Percentiles rank a stretch among this genome's conserved stretches.
These are phyloP conservation scores for Oithona nana DNA, from an alignment of 2,888 invertebrate species.

Conservation along the genomic window DNA sequence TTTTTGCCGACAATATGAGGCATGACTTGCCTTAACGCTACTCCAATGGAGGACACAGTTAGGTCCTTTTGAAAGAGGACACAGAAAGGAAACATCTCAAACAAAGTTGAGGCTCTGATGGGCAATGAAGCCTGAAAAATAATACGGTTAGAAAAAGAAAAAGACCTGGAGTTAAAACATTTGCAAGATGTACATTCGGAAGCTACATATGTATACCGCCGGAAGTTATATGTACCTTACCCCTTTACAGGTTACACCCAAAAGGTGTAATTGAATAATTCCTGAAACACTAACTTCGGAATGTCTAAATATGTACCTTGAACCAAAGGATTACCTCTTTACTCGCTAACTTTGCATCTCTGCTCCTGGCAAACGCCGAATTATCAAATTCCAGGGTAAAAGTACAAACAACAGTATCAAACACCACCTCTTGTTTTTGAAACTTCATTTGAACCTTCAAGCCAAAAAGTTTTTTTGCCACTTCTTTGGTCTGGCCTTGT, in stretches of 20 bases:
- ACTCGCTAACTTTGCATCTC: neutral
- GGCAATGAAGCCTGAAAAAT: slow-evolving; percentile 12
- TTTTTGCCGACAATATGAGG: slow-evolving; percentile 13
- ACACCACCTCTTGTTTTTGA: slow-evolving; percentile 9
- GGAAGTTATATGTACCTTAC: too few relatives aligned
- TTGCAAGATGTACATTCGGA: too few relatives aligned
- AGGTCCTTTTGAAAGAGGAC: slow-evolving; percentile 11
- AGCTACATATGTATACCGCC: too few relatives aligned
- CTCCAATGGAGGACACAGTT: slow-evolving; percentile 7
- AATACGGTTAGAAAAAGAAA: too few relatives aligned
- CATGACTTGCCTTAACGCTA: slow-evolving; percentile 11
- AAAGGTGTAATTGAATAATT: too few relatives aligned
- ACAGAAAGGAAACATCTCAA: slow-evolving; percentile 18
- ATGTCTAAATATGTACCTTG: too few relatives aligned
- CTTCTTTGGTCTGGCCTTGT: slow-evolving; percentile 15
- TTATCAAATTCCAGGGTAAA: slow-evolving; percentile 12
- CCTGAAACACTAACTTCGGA: too few relatives aligned
- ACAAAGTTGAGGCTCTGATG: slow-evolving; percentile 8
- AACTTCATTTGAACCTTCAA: slow-evolving; percentile 2
- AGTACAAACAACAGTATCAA: slow-evolving; percentile 12
- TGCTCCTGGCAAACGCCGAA: neutral
- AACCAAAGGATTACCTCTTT: too few relatives aligned
- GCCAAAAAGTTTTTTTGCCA: slow-evolving; percentile 10
- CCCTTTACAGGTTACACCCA: too few relatives aligned
- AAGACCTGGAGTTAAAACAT: too few relatives aligned